These are phyloP conservation scores for Nanorana parkeri DNA, from an alignment of 2,113 vertebrate genomes.

Conservation along the genomic window DNA sequence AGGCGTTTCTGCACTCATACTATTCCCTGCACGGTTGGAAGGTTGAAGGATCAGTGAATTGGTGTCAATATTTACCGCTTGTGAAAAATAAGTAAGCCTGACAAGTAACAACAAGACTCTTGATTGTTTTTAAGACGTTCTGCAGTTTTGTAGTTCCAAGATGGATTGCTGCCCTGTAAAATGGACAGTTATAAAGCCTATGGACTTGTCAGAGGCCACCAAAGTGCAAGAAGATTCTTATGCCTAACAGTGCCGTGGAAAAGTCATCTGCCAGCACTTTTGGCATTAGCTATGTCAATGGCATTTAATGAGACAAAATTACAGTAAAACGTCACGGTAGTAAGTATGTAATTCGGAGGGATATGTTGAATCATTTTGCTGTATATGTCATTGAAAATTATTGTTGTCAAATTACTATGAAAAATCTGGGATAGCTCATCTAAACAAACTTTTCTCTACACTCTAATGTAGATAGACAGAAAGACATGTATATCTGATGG, in stretches of 20 bases:
- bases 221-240: neutral
- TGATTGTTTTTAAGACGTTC: neutral
- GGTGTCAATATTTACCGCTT: constrained; percentile 22
- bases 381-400: no score
- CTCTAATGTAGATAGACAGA: no score
- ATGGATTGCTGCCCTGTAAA: neutral
- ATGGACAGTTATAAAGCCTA: neutral
- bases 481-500: no score
- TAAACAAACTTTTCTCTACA: no score
- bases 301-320: neutral
- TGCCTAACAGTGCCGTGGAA: no score
- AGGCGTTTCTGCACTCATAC: neutral
- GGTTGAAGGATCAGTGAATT: constrained; percentile 1
- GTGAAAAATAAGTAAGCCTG: neutral
- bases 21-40: constrained; percentile 3
- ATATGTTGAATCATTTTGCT: no score
- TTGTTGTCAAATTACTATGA: no score
- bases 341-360: no score
- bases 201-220: neutral
- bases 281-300: neutral
- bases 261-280: neutral
- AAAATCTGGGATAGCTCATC: no score
- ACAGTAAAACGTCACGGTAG: neutral
- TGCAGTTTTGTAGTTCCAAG: neutral
- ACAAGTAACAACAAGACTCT: neutral